Evolutionary conservation across 2,888 invertebrate species (phyloP).

Genomic region (Reticulitermes lucifugus): DNA sequence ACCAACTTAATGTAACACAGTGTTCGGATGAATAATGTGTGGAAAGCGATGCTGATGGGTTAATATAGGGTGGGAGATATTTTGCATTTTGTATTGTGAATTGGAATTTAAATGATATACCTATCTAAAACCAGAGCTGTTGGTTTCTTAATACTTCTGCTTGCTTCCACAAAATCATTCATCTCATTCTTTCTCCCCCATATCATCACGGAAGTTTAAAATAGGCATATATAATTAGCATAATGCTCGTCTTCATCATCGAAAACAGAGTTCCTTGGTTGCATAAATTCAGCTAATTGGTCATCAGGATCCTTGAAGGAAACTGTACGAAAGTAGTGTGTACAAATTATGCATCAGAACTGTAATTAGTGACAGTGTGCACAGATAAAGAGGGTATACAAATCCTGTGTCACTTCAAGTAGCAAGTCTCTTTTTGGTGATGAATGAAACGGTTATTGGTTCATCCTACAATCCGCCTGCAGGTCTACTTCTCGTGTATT

Average conservation of each 20-base stretch:
- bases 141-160: background rate
- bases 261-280: background rate
- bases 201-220: background rate
- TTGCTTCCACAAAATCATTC: slow-evolving; percentile 6
- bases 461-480: background rate
- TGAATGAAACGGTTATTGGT: background rate
- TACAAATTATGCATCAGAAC: background rate
- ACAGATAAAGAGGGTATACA: background rate
- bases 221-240: background rate
- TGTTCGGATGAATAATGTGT: background rate
- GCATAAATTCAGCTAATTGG: slow-evolving; percentile 8
- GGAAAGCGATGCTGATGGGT: background rate
- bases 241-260: slow-evolving; percentile 2
- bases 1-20: background rate
- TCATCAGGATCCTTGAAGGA: background rate
- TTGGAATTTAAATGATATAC: background rate
- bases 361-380: background rate
- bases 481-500: too few relatives aligned
- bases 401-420: background rate
- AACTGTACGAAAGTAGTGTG: too few relatives aligned
- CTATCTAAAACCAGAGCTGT: background rate
- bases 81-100: background rate
- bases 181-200: background rate
- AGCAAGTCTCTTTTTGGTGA: background rate
- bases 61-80: background rate